phyloP scores from a whole-genome alignment of 2,113 vertebrate species.

The Chlorodrepanis virens region DNA sequence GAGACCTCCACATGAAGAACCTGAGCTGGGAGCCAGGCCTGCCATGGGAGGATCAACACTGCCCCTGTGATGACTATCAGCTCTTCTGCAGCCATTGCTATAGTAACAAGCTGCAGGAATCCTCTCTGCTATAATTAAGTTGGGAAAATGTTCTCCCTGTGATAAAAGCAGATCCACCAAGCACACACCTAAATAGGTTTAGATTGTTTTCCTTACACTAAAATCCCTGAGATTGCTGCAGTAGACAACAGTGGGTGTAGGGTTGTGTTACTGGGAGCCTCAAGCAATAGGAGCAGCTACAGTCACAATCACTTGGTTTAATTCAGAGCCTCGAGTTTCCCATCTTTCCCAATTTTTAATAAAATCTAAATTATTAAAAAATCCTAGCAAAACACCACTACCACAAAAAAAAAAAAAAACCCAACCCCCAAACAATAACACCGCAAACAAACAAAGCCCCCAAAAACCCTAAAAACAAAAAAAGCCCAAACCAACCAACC shows the following conservation, averaged over 20 bases:
- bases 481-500: not conserved
- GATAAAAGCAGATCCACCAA: not conserved
- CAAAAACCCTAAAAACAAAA: accelerated
- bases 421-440: not conserved
- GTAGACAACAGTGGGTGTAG: not conserved
- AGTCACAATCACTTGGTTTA: not conserved
- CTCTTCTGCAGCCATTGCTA: not conserved
- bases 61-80: not conserved
- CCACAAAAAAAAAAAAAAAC: not conserved
- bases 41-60: not conserved
- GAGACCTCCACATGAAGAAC: not conserved
- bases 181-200: not conserved
- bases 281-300: not conserved
- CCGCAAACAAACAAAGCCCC: not conserved
- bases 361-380: not conserved
- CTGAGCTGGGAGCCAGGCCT: not conserved
- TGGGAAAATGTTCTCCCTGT: not conserved
- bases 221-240: not conserved
- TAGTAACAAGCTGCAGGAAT: not conserved
- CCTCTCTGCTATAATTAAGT: not conserved
- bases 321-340: not conserved
- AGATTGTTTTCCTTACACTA: not conserved
- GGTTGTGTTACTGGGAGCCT: not conserved
- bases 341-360: not conserved
- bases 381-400: accelerated